phyloP scores from a whole-genome alignment of 2,113 vertebrate genomes.

The Lophius piscatorius region DNA sequence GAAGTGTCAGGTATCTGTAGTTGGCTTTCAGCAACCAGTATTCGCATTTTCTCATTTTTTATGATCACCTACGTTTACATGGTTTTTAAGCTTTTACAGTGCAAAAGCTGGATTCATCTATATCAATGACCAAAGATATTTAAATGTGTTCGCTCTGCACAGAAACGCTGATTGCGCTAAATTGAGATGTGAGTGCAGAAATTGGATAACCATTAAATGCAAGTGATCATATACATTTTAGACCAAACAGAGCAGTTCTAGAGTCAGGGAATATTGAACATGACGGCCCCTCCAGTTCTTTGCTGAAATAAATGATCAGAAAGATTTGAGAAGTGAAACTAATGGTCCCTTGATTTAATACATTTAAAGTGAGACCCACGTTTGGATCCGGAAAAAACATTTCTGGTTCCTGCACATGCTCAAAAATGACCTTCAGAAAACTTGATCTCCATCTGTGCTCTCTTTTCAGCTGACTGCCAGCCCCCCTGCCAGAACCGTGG shows the following conservation, averaged over 20 bases:
- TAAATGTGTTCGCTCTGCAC: conserved; percentile 31
- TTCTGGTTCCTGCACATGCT: conserved; percentile 45
- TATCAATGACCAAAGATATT: conserved; percentile 46
- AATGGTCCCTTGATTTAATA: conserved; percentile 65
- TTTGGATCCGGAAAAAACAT: conserved; percentile 45
- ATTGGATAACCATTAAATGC: conserved; percentile 62
- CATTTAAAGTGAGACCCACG: conserved; percentile 46
- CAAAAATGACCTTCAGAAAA: conserved; percentile 55
- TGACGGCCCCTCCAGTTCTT: conserved; percentile 56
- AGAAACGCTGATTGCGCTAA: conserved; percentile 30
- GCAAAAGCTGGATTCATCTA: conserved; percentile 27
- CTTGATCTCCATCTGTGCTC: conserved; percentile 59
- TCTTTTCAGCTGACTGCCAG: conserved; percentile 81
- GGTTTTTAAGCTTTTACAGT: conserved; percentile 41
- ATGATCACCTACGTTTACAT: conserved; percentile 52
- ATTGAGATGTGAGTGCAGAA: conserved; percentile 38
- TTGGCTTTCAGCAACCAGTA: conserved; percentile 26
- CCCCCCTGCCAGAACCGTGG: conserved; percentile 84
- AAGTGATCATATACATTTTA: conserved; percentile 60
- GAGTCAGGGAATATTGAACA: conserved; percentile 54
- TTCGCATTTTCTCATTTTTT: conserved; percentile 49
- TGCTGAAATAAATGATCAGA: conserved; percentile 41
- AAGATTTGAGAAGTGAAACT: conserved; percentile 48
- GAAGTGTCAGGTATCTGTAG: conserved; percentile 57
- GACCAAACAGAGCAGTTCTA: conserved; percentile 60